A percentile compares a stretch with the other conserved stretches of the same genome.
Conservation (phyloP, 2,888 invertebrate genomes). For the Rhamnusium bicolor region DNA sequence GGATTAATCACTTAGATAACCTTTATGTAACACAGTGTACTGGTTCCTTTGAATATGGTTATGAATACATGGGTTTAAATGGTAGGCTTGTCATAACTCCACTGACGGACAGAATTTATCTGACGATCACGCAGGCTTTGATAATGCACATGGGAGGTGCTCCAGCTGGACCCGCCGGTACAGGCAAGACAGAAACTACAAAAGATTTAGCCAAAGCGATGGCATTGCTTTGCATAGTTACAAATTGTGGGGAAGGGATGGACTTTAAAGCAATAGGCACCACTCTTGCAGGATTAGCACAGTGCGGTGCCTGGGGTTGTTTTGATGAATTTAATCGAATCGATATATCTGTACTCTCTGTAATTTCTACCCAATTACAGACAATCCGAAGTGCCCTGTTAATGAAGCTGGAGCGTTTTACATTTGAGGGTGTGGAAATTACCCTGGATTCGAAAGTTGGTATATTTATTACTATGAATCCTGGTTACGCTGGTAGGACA, state of each 20-base stretch:
- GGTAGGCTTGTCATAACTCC: conserved; percentile 94
- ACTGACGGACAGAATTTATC: conserved; percentile 91
- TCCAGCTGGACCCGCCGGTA: conserved; percentile 88
- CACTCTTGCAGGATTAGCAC: conserved; percentile 84
- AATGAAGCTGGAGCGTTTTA: conserved; percentile 82
- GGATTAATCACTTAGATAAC: conserved; percentile 87
- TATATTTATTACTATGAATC: conserved; percentile 97
- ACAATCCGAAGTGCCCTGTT: conserved; percentile 89
- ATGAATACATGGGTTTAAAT: conserved; percentile 96
- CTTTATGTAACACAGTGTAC: conserved; percentile 89
- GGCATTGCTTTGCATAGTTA: conserved; percentile 86
- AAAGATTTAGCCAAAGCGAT: conserved; percentile 94
- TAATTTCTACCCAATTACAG: conserved; percentile 93
- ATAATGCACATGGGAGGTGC: conserved; percentile 94
- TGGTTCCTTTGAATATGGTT: conserved; percentile 91
- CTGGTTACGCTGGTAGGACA: conserved; percentile 92
- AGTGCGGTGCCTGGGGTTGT: conserved; percentile 96
- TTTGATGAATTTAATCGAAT: conserved; percentile 97
- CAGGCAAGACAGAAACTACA: conserved; percentile 93
- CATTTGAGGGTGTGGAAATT: conserved; percentile 80
- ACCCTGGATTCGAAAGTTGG: conserved; percentile 88
- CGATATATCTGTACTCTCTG: conserved; percentile 92
- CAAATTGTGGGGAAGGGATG: conserved; percentile 96
- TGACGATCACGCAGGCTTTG: conserved; percentile 93
- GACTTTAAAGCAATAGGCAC: conserved; percentile 88